Base-by-base conservation (phyloP, 2,888 invertebrate genomes). In the Eupithecia exiguata region DNA sequence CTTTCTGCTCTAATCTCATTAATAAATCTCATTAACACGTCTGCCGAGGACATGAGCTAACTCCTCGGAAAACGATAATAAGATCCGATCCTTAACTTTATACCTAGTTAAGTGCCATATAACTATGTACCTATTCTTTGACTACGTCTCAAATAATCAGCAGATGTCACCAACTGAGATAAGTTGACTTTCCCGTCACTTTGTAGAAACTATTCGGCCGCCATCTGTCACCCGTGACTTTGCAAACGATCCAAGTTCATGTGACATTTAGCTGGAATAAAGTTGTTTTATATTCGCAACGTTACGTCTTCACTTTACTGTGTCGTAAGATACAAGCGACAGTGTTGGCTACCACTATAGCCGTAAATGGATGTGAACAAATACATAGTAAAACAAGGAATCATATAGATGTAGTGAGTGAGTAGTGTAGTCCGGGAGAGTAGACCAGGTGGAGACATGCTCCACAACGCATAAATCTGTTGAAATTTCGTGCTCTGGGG, bases 181-280 rank as follows among this genome's bases (percentile, higher is more conserved):
- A 84, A 86, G 84, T 87, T 77, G 83, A 87, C 83, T 85, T 87
- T 84, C 82, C 80, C 82, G 83, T 83, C 85, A 83, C 86, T 86
- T 87, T 87, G 70, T 84, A 84, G 81, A 84, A 89, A 88, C 89
- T 88, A 88, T 88, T 85, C 70, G 77, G 81, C 84, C 82, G 81
- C 86, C 89, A 89, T 89, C 88, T 90, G 89, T 87, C 84, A 85
- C 63, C 87, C 80, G 82, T 78, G 81, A 83, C 81, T 81, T 85
- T 84, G 77, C 84, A 89, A 89, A 89, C 87, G 88, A 89, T 84
- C 84, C 80, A 87, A 89, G 82, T 89, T 89, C 87, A 84, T 85
- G 84, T 82, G 83, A 82, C 76, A 77, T 69, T 35, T 25, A 40
- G 69, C 38, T 62, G 61, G 30, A 67, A 63, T 63, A 68, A 68